Evolutionary conservation across 2,888 invertebrate genomes (phyloP), one percentile per base, ranked within the genome.

Genomic region (Leptodirus hochenwartii): DNA sequence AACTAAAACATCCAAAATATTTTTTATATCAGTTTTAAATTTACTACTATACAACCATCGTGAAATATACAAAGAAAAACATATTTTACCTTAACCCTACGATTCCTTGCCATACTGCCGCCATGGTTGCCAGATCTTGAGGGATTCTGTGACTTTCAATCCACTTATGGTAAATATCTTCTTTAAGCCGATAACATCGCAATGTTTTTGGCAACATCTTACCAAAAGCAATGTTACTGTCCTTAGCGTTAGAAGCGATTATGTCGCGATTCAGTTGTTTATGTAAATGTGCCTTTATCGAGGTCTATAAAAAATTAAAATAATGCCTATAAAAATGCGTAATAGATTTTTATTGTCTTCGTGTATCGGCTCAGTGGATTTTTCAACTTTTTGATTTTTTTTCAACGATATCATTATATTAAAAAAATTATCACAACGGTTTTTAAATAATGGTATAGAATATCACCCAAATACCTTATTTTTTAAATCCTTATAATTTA

Each of bases 101-200:
- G 24, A 74, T 66, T n/a, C 64, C 67, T 9, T 63, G 59, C 68
- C 68, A 73, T 2, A 73, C 64, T 25, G 58, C 57, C 1, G 66
- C 55, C 72, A 73, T 72, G 2, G 60, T 54, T 32, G 61, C 58
- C 11, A 75, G 46, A 25, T 69, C 66, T 28, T 61, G 53, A 0
- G 68, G 69, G 26, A 69, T 62, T 35, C 58, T 47, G 22, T 62
- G 56, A 31, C 66, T 63, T 5, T 55, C 47, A 16, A 66, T 45
- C 72, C 71, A 73, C 38, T 56, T 57, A 25, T 56, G 46, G 25
- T 58, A 44, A 1, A 66, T 61, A 17, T 60, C 56, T 45, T 66
- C 66, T 17, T 47, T 49, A 0, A 69, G 66, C 5, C 69, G 64
- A 4, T 60, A 43, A 33, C 62, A 62, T 38, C 61, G 60, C 46